Evolutionary conservation across 1,140 invertebrate species (phyloP).

Genomic region (Phymastichus coffea): DNA sequence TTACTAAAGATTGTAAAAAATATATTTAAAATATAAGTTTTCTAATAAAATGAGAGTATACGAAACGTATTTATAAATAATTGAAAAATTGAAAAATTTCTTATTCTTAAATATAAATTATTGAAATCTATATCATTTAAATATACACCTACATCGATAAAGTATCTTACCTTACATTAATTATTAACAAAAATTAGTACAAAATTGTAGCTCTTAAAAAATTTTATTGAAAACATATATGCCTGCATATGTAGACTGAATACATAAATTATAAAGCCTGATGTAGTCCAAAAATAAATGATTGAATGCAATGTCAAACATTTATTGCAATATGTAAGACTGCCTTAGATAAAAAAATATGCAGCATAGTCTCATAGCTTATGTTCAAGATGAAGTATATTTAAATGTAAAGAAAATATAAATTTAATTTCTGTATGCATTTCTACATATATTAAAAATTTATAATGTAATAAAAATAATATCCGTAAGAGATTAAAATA

Average conservation of each 20-base stretch:
- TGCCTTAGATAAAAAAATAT: neutral
- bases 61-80: too few relatives aligned
- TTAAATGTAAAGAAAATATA: neutral
- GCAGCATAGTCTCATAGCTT: neutral
- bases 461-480: constrained; percentile 13
- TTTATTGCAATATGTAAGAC: neutral
- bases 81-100: too few relatives aligned
- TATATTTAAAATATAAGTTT: too few relatives aligned
- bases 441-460: constrained; percentile 9
- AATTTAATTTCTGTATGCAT: constrained; percentile 3
- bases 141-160: too few relatives aligned
- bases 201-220: too few relatives aligned
- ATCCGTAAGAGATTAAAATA: constrained; percentile 2
- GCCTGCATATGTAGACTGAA: neutral
- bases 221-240: neutral
- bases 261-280: constrained; percentile 1
- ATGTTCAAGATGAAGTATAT: neutral
- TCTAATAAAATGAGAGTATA: too few relatives aligned
- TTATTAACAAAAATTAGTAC: too few relatives aligned
- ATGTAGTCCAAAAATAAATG: too few relatives aligned
- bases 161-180: too few relatives aligned
- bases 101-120: too few relatives aligned
- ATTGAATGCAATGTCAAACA: neutral
- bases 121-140: too few relatives aligned
- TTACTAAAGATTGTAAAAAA: too few relatives aligned